Percentiles rank a stretch among this genome's conserved stretches.
Conservation (phyloP, 2,113 vertebrate genomes). For the Egretta garzetta region DNA sequence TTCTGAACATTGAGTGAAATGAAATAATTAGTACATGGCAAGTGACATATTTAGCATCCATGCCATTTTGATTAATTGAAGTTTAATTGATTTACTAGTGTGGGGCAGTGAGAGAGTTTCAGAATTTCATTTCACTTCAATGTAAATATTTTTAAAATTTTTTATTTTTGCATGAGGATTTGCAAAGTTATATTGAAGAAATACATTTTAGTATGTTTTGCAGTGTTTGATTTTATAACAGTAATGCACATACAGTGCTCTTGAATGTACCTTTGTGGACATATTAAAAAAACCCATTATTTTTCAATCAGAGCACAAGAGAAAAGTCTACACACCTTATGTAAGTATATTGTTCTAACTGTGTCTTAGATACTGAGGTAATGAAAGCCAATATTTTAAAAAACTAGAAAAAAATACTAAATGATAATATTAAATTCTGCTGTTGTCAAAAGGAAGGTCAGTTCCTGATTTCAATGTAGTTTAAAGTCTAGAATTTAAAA, state of each 20-base stretch:
- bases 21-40: background rate
- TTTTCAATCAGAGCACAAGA: background rate
- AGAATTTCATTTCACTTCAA: background rate
- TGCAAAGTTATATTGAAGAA: background rate
- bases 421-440: background rate
- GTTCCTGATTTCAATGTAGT: background rate
- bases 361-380: background rate
- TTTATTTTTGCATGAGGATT: background rate
- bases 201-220: background rate
- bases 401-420: background rate
- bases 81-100: background rate
- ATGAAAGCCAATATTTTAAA: background rate
- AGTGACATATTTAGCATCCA: background rate
- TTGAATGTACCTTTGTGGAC: background rate
- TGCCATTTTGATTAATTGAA: background rate
- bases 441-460: background rate
- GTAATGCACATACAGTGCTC: background rate
- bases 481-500: background rate
- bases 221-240: background rate
- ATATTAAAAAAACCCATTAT: background rate
- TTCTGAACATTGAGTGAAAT: no score
- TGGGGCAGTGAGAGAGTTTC: background rate
- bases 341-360: background rate
- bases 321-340: background rate
- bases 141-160: background rate